phyloP scores from a whole-genome alignment of 2,888 invertebrate species.

The Idaea straminata region DNA sequence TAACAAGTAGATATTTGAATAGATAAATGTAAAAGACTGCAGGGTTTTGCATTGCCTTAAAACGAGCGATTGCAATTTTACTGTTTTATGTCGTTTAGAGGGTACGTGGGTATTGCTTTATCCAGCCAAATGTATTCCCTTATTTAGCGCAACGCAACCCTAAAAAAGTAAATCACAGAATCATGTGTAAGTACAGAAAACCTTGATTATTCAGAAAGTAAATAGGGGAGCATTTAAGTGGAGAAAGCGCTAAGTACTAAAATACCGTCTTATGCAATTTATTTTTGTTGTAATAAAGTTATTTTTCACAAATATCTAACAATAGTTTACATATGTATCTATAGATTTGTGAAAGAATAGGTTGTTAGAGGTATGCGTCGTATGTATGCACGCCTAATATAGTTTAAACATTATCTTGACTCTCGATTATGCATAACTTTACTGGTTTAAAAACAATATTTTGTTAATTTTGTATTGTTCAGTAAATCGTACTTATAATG shows the following conservation, averaged over 20 bases:
- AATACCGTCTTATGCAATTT: no score
- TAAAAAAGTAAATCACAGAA: no score
- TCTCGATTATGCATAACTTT: neutral
- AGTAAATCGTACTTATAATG: slow-evolving; percentile 65
- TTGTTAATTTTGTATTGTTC: slow-evolving; percentile 64
- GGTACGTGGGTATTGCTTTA: no score
- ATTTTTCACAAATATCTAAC: neutral
- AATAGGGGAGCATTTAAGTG: no score
- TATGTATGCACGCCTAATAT: slow-evolving; percentile 8
- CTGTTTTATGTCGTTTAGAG: slow-evolving; percentile 8
- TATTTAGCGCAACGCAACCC: no score
- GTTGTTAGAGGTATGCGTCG: slow-evolving; percentile 15
- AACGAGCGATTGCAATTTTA: slow-evolving; percentile 30
- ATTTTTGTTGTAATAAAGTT: neutral
- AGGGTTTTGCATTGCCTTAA: slow-evolving; percentile 44
- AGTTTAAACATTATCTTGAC: slow-evolving; percentile 3
- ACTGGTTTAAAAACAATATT: slow-evolving; percentile 22
- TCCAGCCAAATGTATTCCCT: no score
- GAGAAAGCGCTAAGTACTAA: no score
- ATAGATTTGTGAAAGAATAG: slow-evolving; percentile 5
- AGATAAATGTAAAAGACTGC: slow-evolving; percentile 40
- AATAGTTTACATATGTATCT: neutral
- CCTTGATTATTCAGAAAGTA: no score
- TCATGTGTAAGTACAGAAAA: no score
- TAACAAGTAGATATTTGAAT: slow-evolving; percentile 11